phyloP scores from a whole-genome alignment of 2,797 vertebrate genomes.

The Apogon hyalosoma region DNA sequence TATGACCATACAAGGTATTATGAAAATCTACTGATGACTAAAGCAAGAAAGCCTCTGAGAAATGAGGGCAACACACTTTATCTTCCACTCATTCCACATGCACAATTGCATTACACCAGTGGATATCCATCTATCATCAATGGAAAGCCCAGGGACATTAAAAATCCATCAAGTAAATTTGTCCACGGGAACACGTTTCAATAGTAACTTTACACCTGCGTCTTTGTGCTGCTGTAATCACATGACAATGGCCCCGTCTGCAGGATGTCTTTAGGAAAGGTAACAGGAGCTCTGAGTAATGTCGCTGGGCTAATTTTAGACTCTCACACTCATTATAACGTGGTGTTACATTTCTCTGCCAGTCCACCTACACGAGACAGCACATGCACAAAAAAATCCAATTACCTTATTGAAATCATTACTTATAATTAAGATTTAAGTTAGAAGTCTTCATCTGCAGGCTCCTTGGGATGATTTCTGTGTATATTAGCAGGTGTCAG shows the following conservation, averaged over 20 bases:
- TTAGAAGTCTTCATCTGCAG: constrained; percentile 37
- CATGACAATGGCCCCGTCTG: constrained; percentile 70
- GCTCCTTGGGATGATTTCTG: constrained; percentile 54
- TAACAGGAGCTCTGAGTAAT: constrained; percentile 71
- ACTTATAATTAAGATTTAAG: constrained; percentile 57
- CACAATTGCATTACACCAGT: constrained; percentile 60
- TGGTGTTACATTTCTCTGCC: constrained; percentile 67
- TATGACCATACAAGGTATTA: constrained; percentile 44
- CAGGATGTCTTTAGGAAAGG: constrained; percentile 68
- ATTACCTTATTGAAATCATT: constrained; percentile 57
- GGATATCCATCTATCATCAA: constrained; percentile 68
- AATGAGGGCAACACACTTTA: constrained; percentile 56
- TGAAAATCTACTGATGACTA: constrained; percentile 55
- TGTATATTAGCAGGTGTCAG: constrained; percentile 53
- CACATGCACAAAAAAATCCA: constrained; percentile 46
- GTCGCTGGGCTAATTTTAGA: constrained; percentile 72
- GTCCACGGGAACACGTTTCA: constrained; percentile 67
- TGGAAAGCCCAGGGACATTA: constrained; percentile 72
- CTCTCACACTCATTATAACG: constrained; percentile 64
- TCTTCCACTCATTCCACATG: constrained; percentile 50
- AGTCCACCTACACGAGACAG: constrained; percentile 43
- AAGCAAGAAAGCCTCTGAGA: constrained; percentile 56
- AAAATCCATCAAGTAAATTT: constrained; percentile 78
- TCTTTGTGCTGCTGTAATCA: constrained; percentile 71
- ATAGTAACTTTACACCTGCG: constrained; percentile 75